phyloP scores from a whole-genome alignment of 2,888 invertebrate genomes.

The Boloria selene region DNA sequence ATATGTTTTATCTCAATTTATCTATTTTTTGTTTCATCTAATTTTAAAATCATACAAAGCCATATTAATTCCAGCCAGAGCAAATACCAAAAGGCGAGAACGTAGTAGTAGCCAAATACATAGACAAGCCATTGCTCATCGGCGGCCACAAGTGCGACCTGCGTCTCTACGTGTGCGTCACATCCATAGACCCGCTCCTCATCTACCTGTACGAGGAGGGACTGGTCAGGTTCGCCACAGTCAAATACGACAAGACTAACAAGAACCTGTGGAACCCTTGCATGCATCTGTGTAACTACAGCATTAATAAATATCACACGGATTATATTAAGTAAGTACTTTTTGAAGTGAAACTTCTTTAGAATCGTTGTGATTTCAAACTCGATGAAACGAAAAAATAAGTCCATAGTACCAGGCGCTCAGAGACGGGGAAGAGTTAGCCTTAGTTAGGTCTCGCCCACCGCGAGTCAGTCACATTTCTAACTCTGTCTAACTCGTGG shows the following conservation, averaged over 20 bases:
- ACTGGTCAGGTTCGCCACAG: constrained; percentile 96
- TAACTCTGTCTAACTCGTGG: no score
- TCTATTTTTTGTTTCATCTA: background rate
- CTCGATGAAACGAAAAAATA: no score
- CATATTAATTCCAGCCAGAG: constrained; percentile 85
- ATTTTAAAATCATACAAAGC: background rate
- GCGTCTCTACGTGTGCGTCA: constrained; percentile 96
- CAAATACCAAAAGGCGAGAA: constrained; percentile 96
- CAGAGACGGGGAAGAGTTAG: no score
- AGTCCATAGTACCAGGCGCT: no score
- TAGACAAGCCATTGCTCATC: constrained; percentile 92
- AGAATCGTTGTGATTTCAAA: no score
- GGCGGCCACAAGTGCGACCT: constrained; percentile 98
- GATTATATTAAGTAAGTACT: constrained; percentile 95
- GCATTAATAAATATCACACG: constrained; percentile 98
- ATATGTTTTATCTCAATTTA: no score
- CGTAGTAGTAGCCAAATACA: constrained; percentile 94
- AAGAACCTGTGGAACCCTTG: constrained; percentile 97
- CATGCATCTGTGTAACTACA: constrained; percentile 99
- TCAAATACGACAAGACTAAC: constrained; percentile 94
- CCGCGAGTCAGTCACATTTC: no score
- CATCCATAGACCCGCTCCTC: constrained; percentile 96
- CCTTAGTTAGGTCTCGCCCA: no score
- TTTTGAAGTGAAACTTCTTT: no score
- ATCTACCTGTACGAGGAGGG: constrained; percentile 98